A percentile compares a stretch with the other conserved stretches of the same genome.
Evolutionary conservation across 2,888 invertebrate genomes (phyloP).

Genomic region (Diloba caeruleocephala): DNA sequence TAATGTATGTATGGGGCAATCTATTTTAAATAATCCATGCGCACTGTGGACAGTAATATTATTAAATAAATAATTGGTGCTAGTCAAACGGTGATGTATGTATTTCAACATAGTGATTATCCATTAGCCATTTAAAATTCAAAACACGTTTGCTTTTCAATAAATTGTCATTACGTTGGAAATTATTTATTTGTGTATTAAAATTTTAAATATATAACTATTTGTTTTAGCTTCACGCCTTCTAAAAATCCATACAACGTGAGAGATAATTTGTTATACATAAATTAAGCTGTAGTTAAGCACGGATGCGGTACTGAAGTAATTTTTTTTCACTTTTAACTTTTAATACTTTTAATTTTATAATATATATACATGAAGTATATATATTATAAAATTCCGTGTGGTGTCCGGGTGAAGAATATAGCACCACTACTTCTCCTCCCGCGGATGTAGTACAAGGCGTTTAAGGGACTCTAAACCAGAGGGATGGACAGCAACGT

Average conservation of each 20-base stretch:
- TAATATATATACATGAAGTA: no score
- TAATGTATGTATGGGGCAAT: not conserved
- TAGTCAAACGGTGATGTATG: slow-evolving; percentile 3
- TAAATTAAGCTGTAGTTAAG: not conserved
- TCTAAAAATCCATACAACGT: slow-evolving; percentile 29
- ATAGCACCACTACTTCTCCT: no score
- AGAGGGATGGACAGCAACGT: no score
- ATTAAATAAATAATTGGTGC: not conserved
- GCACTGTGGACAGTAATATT: not conserved
- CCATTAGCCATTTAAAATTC: slow-evolving; percentile 19
- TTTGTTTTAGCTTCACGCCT: slow-evolving; percentile 17
- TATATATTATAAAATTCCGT: no score
- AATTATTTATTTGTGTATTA: slow-evolving; percentile 27
- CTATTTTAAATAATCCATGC: slow-evolving; percentile 13
- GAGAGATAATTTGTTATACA: not conserved
- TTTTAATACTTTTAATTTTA: no score
- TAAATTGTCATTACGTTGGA: slow-evolving; percentile 13
- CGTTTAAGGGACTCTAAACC: no score
- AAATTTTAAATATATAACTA: slow-evolving; percentile 4
- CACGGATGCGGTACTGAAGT: no score
- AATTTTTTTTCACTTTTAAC: no score
- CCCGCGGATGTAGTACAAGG: no score
- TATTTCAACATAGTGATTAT: slow-evolving; percentile 14
- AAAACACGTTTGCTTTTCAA: slow-evolving; percentile 20
- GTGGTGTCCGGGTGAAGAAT: no score